Evolutionary conservation across 1,140 invertebrate genomes (phyloP).

Genomic region (Drosophila nigrodunni): DNA sequence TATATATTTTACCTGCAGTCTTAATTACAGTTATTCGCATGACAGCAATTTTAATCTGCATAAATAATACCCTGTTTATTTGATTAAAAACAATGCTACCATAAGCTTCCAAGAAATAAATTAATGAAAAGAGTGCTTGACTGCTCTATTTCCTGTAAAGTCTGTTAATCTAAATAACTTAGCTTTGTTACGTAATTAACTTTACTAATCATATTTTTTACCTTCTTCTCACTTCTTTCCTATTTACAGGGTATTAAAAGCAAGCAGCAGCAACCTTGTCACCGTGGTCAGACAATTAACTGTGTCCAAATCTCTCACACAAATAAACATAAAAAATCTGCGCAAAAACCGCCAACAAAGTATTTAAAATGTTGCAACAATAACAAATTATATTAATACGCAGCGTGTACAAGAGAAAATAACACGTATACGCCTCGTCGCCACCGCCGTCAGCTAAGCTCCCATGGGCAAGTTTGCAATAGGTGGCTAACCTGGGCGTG

Average conservation of each 20-base stretch:
- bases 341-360: slow-evolving; percentile 22
- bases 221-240: background rate
- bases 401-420: slow-evolving; percentile 26
- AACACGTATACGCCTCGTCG: slow-evolving; percentile 55
- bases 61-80: background rate
- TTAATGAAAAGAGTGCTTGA: too few species aligned
- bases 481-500: background rate
- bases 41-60: background rate
- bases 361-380: slow-evolving; percentile 61
- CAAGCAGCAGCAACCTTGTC: slow-evolving; percentile 16
- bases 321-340: slow-evolving; percentile 29
- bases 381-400: slow-evolving; percentile 57
- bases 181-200: too few species aligned
- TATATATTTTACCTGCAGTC: slow-evolving; percentile 18
- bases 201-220: too few species aligned
- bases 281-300: slow-evolving; percentile 35
- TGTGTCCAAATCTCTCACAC: slow-evolving; percentile 10
- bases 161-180: too few species aligned
- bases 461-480: background rate
- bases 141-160: too few species aligned
- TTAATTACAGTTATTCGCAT: slow-evolving; percentile 51
- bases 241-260: slow-evolving; percentile 1
- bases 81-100: too few species aligned
- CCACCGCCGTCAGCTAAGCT: background rate
- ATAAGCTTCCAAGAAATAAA: too few species aligned